Base-by-base conservation (phyloP, 2,797 vertebrate genomes). In the Parauchenoglanis punctatus region DNA sequence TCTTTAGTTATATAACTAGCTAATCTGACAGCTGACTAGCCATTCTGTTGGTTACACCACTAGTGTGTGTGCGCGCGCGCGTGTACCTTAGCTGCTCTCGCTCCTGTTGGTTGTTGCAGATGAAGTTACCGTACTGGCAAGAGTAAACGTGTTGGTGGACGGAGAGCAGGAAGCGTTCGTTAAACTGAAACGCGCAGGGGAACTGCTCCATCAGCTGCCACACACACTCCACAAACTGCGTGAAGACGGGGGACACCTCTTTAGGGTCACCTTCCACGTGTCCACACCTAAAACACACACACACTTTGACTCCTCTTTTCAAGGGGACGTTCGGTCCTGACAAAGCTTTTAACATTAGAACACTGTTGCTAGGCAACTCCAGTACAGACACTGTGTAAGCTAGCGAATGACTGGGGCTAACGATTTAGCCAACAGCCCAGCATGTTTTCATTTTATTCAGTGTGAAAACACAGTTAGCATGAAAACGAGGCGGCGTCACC, bases 121-220 rank as follows among this genome's bases (percentile, higher is more conserved):
- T 93, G 91, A 97, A 97, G 90, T 97, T 97, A 52, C 96, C 96
- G 81, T 97, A 97, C 91, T 97, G 97, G 88, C 96, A 97, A 85
- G 96, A 95, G 52, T 94, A 96, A 28, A 96, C 91, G 0, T 97
- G 95, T 88, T 96, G 95, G 0, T 97, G 96, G 91, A 97, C 94
- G 86, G 96, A 94, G 0, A 97, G 92, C 10, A 97, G 93, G 86
- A 95, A 95, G 0, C 88, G 92, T 87, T 97, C 96, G 0, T 90
- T 96, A 81, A 97, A 97, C 65, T 96, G 95, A 63, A 97, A 97
- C 0, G 95, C 85, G 84, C 95, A 96, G 0, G 96, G 96, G 85
- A 96, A 97, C 91, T 97, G 96, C 90, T 97, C 95, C 91, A 93
- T 95, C 65, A 97, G 94, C 88, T 97, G 95, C 96, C 96, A 97